phyloP scores from a whole-genome alignment of 2,888 invertebrate species.

The Chaitophorus viminalis region DNA sequence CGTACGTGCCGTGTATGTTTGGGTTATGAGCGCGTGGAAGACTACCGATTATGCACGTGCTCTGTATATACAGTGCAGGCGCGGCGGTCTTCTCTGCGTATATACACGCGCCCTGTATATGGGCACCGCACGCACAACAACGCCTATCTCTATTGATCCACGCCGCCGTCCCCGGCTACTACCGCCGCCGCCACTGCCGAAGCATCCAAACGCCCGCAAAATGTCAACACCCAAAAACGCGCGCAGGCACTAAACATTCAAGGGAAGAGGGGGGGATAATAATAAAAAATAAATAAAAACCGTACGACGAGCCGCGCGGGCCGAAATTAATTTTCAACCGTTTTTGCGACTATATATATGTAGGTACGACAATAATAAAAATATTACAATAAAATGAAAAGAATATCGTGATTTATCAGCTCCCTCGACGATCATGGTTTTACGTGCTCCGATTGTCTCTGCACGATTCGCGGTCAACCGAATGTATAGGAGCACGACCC shows the following conservation, averaged over 20 bases:
- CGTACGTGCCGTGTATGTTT: too few species aligned
- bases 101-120: constrained; percentile 9
- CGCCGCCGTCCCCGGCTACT: background rate
- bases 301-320: background rate
- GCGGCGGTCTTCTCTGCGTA: background rate
- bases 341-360: too few species aligned
- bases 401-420: too few species aligned
- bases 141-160: constrained; percentile 61
- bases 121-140: constrained; percentile 27
- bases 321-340: too few species aligned
- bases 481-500: too few species aligned
- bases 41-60: background rate
- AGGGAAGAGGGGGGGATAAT: background rate
- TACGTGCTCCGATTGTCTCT: too few species aligned
- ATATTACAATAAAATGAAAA: too few species aligned
- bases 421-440: too few species aligned
- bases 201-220: constrained; percentile 32
- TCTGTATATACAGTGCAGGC: background rate
- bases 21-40: too few species aligned
- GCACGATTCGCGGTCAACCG: too few species aligned
- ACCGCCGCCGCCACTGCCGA: background rate
- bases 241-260: constrained; percentile 7
- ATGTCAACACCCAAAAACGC: constrained; percentile 50
- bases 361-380: too few species aligned
- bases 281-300: background rate